Evolutionary conservation across 92 coral and sea anemone species (phyloP), one percentile per base, ranked within the genome.

Genomic region (Meandrina meandrites): DNA sequence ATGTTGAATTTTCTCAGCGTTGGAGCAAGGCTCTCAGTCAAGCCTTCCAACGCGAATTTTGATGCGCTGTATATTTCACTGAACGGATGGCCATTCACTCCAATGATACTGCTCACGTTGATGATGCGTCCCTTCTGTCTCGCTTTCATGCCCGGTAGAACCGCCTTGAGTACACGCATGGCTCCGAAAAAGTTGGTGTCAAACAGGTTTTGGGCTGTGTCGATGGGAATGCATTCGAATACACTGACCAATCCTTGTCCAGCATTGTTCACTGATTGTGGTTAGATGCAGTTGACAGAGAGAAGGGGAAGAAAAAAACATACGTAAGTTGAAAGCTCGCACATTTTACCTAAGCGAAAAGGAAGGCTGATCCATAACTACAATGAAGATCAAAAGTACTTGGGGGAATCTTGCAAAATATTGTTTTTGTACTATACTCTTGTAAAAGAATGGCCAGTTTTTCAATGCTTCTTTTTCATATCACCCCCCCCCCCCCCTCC

Each of bases 41-140:
- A 82, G 8, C 98, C 98, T 64, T 92, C 95, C 54, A 96, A 89
- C 12, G 98, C 98, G 86, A 92, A 96, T 94, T 92, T 96, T 22
- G 98, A 82, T 36, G 98, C 92, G 74, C 93, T 92, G 88, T 94
- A 96, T 18, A 96, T 89, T 45, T 92, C 95, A 84, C 81, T 89
- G 75, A 96, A 92, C 15, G 97, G 98, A 15, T 88, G 91, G 21
- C 97, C 95, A 42, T 86, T 85, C 32, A 96, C 83, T 1, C 98
- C 98, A 34, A 76, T 94, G 79, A 94, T 81, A 75, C 96, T 89
- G 81, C 94, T 92, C 73, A 96, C 79, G 68, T 92, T 96, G 17
- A 96, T 91, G 48, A 96, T 94, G 76, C 88, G 98, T 48, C 98
- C 98, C 45, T 80, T 73, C 86, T 72, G 87, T 68, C 91, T 91